Evolutionary conservation across 2,888 invertebrate genomes (phyloP).

Genomic region (Drosophila emarginata): DNA sequence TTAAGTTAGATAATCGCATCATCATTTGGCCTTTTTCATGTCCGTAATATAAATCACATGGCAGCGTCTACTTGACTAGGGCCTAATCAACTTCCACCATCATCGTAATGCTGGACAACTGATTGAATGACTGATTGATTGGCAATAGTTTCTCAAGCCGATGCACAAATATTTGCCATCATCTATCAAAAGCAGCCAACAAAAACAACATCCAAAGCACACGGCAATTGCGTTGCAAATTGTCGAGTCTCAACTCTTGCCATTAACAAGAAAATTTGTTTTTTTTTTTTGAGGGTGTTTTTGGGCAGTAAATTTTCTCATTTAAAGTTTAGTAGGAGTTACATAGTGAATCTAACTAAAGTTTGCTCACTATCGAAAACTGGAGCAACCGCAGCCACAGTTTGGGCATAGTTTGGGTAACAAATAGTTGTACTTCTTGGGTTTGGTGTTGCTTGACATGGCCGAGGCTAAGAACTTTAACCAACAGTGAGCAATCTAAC

Average conservation of each 20-base stretch:
- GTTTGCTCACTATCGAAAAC: slow-evolving; percentile 30
- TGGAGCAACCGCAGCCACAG: slow-evolving; percentile 23
- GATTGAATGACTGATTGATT: slow-evolving; percentile 50
- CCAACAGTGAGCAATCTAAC: slow-evolving; percentile 48
- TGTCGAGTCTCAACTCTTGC: slow-evolving; percentile 34
- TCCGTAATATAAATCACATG: slow-evolving; percentile 34
- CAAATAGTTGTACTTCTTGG: slow-evolving; percentile 9
- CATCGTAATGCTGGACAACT: slow-evolving; percentile 35
- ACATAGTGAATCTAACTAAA: slow-evolving; percentile 10
- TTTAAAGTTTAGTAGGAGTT: slow-evolving; percentile 45
- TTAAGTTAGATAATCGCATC: slow-evolving; percentile 28
- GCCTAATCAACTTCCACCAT: slow-evolving; percentile 40
- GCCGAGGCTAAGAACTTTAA: slow-evolving; percentile 40
- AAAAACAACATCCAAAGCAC: neutral
- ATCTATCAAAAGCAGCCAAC: slow-evolving; percentile 21
- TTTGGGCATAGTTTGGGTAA: slow-evolving; percentile 45
- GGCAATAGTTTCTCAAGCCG: slow-evolving; percentile 24
- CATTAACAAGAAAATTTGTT: slow-evolving; percentile 19
- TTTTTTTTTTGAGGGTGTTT: slow-evolving; percentile 1
- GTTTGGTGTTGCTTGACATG: slow-evolving; percentile 31
- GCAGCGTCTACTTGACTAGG: slow-evolving; percentile 53
- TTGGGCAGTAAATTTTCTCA: slow-evolving; percentile 33
- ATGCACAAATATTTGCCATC: slow-evolving; percentile 52
- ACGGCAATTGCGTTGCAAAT: slow-evolving; percentile 37
- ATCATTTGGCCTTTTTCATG: slow-evolving; percentile 32